Conservation (phyloP, 2,888 invertebrate genomes). For the Drosophila birchii region DNA sequence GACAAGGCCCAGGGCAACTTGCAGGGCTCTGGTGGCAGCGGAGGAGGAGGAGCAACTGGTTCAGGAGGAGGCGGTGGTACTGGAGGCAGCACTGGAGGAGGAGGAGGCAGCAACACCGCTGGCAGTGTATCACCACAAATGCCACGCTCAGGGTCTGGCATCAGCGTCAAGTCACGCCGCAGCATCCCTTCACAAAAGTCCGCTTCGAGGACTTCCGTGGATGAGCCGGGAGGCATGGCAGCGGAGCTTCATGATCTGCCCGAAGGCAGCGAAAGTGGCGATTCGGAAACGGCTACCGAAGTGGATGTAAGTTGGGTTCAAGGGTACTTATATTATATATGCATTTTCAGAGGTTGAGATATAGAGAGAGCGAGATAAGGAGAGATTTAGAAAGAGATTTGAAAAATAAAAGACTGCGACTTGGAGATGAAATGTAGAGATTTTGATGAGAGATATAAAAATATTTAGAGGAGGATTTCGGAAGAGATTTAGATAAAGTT, state of each 20-base stretch:
- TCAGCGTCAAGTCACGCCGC: constrained; percentile 86
- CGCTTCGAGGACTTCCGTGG: constrained; percentile 86
- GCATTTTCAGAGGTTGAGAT: background rate
- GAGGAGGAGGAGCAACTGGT: constrained; percentile 23
- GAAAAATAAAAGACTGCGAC: no score
- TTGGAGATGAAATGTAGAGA: no score
- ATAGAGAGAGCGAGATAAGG: background rate
- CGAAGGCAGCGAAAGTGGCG: constrained; percentile 87
- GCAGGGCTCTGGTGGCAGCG: constrained; percentile 31
- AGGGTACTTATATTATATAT: background rate
- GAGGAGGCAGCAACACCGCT: constrained; percentile 54
- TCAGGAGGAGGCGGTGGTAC: constrained; percentile 26
- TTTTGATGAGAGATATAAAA: no score
- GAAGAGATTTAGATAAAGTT: background rate
- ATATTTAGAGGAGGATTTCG: no score
- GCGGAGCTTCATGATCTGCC: constrained; percentile 86
- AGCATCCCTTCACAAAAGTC: constrained; percentile 86
- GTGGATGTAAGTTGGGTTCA: constrained; percentile 87
- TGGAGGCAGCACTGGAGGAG: constrained; percentile 30
- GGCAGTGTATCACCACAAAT: constrained; percentile 84
- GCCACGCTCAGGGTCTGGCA: constrained; percentile 85
- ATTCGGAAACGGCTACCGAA: constrained; percentile 89
- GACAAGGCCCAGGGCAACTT: constrained; percentile 48
- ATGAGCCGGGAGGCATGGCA: constrained; percentile 85
- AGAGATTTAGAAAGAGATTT: background rate